Evolutionary conservation across 2,113 vertebrate species (phyloP), one percentile per base, ranked within the genome.

Genomic region (Tringa solitaria): DNA sequence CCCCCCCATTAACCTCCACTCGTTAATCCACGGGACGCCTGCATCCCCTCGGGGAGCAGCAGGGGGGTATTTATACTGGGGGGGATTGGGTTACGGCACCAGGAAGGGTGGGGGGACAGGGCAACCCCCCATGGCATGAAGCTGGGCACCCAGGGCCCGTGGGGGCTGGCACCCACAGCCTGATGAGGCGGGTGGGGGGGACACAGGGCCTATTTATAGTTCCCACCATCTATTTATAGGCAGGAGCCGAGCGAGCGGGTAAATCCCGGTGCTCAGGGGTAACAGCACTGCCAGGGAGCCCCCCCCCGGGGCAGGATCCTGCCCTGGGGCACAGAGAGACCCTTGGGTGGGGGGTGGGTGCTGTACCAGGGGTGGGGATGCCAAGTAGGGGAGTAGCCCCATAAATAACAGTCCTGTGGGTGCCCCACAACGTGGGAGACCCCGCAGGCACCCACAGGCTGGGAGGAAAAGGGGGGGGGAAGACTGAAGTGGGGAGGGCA

Each of bases 111-210:
- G 26, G 46, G 39, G 45, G 19, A 6, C 27, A 35, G 60, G 59
- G 27, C 10, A 37, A 22, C 21, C 12, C 74, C 48, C 32, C 16
- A 0, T 3, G 14, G 48, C 63, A 46, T 2, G 0, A 37, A 46
- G 30, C 35, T 0, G 2, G n/a, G 63, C 48, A 46, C 39, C 27
- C 60, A n/a, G 30, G n/a, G 17, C n/a, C 16, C 10, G 0, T 1
- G 19, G 57, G 15, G 23, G 43, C 12, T 1, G 0, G 54, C 28
- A 22, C 30, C 20, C 24, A 1, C 5, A 2, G 45, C 23, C 32
- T 1, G 0, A 6, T 4, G 15, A 68, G 60, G 74, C 1, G 3
- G 30, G 23, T 3, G 21, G 30, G 50, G 53, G 60, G 28, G 14
- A 10, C 7, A 4, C 61, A 9, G 37, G n/a, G 13, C 5, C 46